Base-by-base conservation (phyloP, 2,888 invertebrate species). In the Tryphoninae sp. region DNA sequence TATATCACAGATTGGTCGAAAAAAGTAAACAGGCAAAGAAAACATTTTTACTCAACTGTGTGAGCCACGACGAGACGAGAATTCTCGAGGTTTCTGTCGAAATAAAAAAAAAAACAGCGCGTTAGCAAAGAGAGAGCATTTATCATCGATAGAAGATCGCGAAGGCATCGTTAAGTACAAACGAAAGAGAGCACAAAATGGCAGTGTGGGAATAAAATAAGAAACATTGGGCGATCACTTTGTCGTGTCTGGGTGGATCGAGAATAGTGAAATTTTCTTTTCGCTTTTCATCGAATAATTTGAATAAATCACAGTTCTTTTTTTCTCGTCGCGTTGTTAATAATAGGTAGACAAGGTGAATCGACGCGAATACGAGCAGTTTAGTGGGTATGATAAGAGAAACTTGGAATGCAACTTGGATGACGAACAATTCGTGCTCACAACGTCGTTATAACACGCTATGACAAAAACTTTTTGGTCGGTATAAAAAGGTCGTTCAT, bases 1-100 rank as follows among this genome's bases (percentile, higher is more conserved):
- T 89, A 89, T 91, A 91, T 91, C 91, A 91, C 91, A 91, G 90
- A 90, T 90, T 90, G 88, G 85, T 88, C 86, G 87, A 89, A 88
- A 89, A 72, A 78, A 65, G 62, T 61, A 33, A 68, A 45, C 6
- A 55, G 0, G 55, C 11, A 55, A 55, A 8, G n/a, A 55, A 55
- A 55, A 13, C 13, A 45, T 45, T 45, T 45, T 45, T 4, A 19
- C 19, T n/a, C 53, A 19, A 0, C 53, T 19, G 16, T 53, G 53
- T 53, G 53, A 53, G 8, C 53, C 53, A 53, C 19, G 53, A 53
- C 53, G 16, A 53, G 45, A 13, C 45, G 9, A 33, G 45, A 45
- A 13, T 0, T 19, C 9, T 53, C 19, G 7, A 53, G 13, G n/a
- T 2, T 49, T 49, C 1, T 49, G 33, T 33, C 13, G 45, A 45